These are phyloP conservation scores for Vultur gryphus DNA, from an alignment of 2,797 vertebrate species.

Conservation along the genomic window DNA sequence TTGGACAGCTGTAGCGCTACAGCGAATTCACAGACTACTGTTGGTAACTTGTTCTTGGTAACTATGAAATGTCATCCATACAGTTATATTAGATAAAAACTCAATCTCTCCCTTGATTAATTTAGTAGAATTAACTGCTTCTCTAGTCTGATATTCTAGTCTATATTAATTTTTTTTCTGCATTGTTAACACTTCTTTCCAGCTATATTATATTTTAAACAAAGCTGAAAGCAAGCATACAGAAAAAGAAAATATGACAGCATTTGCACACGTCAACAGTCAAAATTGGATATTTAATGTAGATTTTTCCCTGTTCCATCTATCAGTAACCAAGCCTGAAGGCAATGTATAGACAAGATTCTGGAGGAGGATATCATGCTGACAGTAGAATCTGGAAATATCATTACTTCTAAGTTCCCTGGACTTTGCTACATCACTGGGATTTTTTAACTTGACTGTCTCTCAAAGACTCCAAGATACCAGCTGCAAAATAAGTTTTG, in stretches of 20 bases:
- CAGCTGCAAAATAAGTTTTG: neutral
- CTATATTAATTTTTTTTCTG: neutral
- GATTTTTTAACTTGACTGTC: neutral
- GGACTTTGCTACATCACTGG: neutral
- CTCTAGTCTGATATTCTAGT: neutral
- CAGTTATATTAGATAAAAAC: neutral
- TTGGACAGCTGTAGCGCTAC: neutral
- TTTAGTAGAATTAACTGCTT: neutral
- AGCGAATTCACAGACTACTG: neutral
- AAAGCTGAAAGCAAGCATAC: neutral
- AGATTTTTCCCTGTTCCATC: neutral
- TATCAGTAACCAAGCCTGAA: neutral
- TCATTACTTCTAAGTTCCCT: neutral
- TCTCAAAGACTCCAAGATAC: neutral
- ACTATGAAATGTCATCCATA: neutral
- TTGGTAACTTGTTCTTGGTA: neutral
- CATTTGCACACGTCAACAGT: neutral
- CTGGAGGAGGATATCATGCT: neutral
- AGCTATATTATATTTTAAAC: neutral
- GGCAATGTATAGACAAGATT: neutral
- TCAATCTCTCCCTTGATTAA: neutral
- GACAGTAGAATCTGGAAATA: neutral
- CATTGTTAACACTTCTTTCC: neutral
- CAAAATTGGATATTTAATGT: neutral
- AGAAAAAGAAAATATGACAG: neutral